Base-by-base conservation (phyloP, 2,113 vertebrate genomes). In the Psephotus haematonotus region DNA sequence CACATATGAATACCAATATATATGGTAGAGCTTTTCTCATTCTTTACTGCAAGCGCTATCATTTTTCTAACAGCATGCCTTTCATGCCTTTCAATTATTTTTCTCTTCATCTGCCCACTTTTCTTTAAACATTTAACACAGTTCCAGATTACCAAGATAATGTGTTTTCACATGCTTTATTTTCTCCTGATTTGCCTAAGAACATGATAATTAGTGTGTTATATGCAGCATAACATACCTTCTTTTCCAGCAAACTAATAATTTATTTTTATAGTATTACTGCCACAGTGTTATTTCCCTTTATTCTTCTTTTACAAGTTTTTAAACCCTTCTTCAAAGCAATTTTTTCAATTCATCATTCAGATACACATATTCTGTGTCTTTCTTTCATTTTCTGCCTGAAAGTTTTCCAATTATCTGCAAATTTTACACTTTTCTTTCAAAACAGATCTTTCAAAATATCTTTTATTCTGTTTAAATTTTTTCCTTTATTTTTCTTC, bases 401-500 rank as follows among this genome's bases (percentile, higher is more conserved):
- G 92, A n/a, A 94, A 71, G 13, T 44, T 92, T 93, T 90, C 29
- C 44, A 88, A 11, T 90, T 92, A 88, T 62, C 60, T 82, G 69
- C 27, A 88, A 64, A 90, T 83, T 82, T 81, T 27, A 33, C 17
- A 44, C 31, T 64, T 88, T 35, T 27, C 31, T 78, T 95, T 84
- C 60, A 90, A 43, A 82, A 20, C 11, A 72, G 8, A 47, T 94
- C 17, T 94, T 96, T 88, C 23, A 82, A 74, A 63, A 88, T 29
- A 2, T 35, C 63, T 70, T 82, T 69, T 64, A 60, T 92, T 88
- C 23, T 81, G 17, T 41, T 87, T 87, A 64, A 35, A 50, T 33
- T 71, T 95, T 95, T 88, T 69, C 31, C 31, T 52, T 33, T 75
- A 72, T 72, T 96, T 90, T 87, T 79, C 59, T 85, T 82, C 28